Base-by-base conservation (phyloP, 2,797 vertebrate genomes). In the Coluber constrictor region DNA sequence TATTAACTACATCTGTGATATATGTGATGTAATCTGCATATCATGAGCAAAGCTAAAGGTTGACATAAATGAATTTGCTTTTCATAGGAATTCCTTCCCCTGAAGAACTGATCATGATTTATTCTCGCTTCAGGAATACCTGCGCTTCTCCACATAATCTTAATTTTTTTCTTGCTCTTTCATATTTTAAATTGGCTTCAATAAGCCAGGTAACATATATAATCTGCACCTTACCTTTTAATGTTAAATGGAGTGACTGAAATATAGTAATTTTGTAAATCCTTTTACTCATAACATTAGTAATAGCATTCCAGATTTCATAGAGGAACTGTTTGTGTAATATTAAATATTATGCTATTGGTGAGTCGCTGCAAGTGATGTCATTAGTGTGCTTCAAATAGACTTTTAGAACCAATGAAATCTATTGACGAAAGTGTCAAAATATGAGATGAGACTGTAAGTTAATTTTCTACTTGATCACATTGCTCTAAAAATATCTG, bases 91-190 rank as follows among this genome's bases (percentile, higher is more conserved):
- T 98, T 60, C 98, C 99, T 92, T 94, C 97, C 55, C 95, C 98
- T 95, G 97, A 96, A 88, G 98, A 99, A 79, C 94, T 99, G 92
- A 94, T 98, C 93, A 98, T 97, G 70, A 95, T 98, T 95, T 99
- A 99, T 96, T 98, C 98, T 93, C 97, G 15, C 37, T 98, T 97
- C 94, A 97, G 98, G 25, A 95, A 95, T 91, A 97, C 98, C 93
- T 95, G 96, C 27, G 88, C 96, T 66, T 0, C 95, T 96, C 91
- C 99, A 90, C 95, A 98, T 16, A 95, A 98, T 90, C 95, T 98
- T 87, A 98, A 99, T 96, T 99, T 99, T 96, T 99, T 98, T 94
- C 93, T 99, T 95, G 98, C 98, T n/a, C 96, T 99, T 92, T 98
- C 98, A 0, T 95, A 96, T 93, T 99, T 99, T 97, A 99, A 99